Conservation (phyloP, 2,113 vertebrate genomes). For the Chiloscyllium plagiosum region DNA sequence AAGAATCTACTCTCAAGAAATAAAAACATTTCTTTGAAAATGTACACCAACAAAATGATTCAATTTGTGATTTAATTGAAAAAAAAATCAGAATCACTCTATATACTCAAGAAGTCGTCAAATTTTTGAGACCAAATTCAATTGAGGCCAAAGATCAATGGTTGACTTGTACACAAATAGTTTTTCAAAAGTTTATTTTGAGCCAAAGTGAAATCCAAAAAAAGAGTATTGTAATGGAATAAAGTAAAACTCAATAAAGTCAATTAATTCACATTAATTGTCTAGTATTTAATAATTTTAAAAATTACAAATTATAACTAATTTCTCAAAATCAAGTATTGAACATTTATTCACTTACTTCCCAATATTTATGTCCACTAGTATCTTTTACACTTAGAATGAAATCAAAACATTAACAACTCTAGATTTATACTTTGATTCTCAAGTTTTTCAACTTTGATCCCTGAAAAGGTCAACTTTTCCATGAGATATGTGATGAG, state of each 20-base stretch:
- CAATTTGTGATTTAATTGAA: background rate
- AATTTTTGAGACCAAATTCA: background rate
- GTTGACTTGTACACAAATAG: background rate
- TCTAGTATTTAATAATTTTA: background rate
- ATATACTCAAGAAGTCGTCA: background rate
- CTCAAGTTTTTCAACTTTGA: background rate
- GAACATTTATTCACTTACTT: background rate
- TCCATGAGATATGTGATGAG: background rate
- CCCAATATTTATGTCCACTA: background rate
- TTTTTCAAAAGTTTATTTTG: background rate
- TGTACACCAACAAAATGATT: background rate
- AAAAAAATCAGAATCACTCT: background rate
- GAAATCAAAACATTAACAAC: background rate
- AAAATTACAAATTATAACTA: background rate
- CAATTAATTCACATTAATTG: background rate
- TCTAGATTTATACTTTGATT: background rate
- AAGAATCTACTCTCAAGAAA: background rate
- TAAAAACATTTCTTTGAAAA: background rate
- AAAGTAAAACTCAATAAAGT: background rate
- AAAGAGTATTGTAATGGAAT: background rate
- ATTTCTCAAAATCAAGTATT: background rate
- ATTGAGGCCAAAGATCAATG: background rate
- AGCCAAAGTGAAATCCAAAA: background rate
- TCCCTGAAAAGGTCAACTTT: background rate
- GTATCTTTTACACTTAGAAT: background rate